Conservation (phyloP, 2,113 vertebrate species). For the Octodon degus region DNA sequence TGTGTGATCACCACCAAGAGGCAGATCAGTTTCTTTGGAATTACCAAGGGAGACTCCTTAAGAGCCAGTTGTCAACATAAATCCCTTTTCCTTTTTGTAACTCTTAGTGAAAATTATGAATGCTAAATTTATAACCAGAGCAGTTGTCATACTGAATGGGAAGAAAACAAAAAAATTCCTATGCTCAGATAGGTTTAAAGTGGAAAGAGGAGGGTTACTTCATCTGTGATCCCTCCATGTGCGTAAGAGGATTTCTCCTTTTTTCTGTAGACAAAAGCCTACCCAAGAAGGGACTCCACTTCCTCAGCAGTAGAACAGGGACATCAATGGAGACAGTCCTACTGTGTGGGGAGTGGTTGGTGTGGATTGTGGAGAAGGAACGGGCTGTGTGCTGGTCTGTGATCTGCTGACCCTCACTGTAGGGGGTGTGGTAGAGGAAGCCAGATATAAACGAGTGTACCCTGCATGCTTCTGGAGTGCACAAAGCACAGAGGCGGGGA, state of each 20-base stretch:
- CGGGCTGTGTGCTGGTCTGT: rapidly evolving
- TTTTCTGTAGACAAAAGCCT: not conserved
- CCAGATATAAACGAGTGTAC: rapidly evolving
- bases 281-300: not conserved
- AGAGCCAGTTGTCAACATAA: not conserved
- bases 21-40: not conserved
- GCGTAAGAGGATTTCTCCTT: not conserved
- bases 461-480: rapidly evolving
- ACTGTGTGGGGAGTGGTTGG: not conserved
- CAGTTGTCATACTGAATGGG: not conserved
- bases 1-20: not conserved
- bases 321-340: rapidly evolving
- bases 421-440: not conserved
- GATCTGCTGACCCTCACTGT: not conserved
- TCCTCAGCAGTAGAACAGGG: not conserved
- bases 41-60: not conserved
- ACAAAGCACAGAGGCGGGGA: rapidly evolving
- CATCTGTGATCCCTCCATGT: not conserved
- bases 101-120: not conserved
- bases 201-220: not conserved
- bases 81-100: not conserved
- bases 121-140: not conserved
- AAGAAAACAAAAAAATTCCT: not conserved
- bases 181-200: not conserved
- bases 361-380: rapidly evolving